Percentiles rank a stretch among this genome's conserved stretches.
Conservation (phyloP, 92 coral and sea anemone genomes). For the Paramuricea clavata region DNA sequence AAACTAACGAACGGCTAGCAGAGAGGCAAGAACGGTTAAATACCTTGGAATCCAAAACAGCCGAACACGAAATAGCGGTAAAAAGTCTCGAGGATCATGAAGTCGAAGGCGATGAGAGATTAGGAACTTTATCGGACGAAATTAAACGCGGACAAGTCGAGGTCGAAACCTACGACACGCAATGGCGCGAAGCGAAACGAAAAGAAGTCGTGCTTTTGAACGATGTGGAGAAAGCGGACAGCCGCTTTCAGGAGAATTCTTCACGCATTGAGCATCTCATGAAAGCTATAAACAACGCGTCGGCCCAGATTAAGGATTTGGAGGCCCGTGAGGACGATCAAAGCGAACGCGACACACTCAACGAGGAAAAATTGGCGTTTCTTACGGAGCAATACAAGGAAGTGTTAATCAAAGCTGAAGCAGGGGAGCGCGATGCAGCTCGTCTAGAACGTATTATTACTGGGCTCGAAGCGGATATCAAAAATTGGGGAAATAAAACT, state of each 20-base stretch:
- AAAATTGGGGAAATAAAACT: constrained; percentile 22
- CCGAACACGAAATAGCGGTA: constrained; percentile 30
- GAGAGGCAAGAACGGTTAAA: constrained; percentile 2
- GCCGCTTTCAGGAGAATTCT: neutral
- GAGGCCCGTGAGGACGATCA: constrained; percentile 29
- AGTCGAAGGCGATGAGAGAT: constrained; percentile 47
- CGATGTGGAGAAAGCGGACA: neutral
- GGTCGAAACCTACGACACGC: constrained; percentile 11
- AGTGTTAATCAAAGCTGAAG: neutral
- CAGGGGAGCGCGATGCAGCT: constrained; percentile 21
- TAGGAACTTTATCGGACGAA: neutral
- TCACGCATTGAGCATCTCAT: neutral
- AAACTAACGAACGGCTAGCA: constrained; percentile 11
- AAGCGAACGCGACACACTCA: constrained; percentile 14
- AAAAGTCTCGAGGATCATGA: constrained; percentile 24
- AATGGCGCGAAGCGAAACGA: constrained; percentile 30
- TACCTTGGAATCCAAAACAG: constrained; percentile 8
- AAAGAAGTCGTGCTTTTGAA: neutral
- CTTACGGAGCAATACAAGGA: constrained; percentile 1
- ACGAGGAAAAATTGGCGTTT: constrained; percentile 34
- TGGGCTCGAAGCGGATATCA: neutral
- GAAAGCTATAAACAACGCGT: neutral
- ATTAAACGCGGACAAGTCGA: constrained; percentile 19
- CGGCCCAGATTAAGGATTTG: neutral
- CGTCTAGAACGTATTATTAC: constrained; percentile 9